These are phyloP conservation scores for Lichenostomus cassidix DNA, from an alignment of 2,113 vertebrate genomes.

Conservation along the genomic window DNA sequence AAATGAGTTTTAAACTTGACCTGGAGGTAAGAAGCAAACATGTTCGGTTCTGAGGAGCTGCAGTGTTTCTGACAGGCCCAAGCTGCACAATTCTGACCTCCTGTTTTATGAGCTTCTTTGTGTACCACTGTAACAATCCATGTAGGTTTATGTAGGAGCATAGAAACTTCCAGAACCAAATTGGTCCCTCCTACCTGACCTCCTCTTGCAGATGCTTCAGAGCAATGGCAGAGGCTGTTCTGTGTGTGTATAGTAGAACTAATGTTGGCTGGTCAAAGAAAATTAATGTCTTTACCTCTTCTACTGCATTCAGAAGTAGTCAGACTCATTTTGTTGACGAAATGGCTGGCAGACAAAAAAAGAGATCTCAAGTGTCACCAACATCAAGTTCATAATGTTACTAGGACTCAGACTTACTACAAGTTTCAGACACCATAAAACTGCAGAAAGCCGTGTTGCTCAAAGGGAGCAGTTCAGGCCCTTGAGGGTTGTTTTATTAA, in stretches of 20 bases:
- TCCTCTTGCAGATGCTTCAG: background rate
- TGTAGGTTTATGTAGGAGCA: background rate
- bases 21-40: background rate
- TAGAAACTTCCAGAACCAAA: background rate
- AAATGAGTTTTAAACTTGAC: background rate
- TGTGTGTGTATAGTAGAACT: background rate
- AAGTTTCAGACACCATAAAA: background rate
- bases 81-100: background rate
- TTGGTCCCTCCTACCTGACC: background rate
- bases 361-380: accelerated
- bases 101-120: background rate
- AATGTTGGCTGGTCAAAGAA: background rate
- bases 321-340: background rate
- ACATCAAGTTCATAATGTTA: background rate
- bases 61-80: background rate
- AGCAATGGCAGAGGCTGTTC: background rate
- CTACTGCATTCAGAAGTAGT: background rate
- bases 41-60: background rate
- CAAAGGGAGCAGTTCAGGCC: background rate
- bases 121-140: background rate
- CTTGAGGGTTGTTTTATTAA: background rate
- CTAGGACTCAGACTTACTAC: background rate
- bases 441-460: background rate
- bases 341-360: background rate
- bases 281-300: background rate